Evolutionary conservation across 2,113 vertebrate species (phyloP), one percentile per base, ranked within the genome.

Genomic region (Halcyon senegalensis): DNA sequence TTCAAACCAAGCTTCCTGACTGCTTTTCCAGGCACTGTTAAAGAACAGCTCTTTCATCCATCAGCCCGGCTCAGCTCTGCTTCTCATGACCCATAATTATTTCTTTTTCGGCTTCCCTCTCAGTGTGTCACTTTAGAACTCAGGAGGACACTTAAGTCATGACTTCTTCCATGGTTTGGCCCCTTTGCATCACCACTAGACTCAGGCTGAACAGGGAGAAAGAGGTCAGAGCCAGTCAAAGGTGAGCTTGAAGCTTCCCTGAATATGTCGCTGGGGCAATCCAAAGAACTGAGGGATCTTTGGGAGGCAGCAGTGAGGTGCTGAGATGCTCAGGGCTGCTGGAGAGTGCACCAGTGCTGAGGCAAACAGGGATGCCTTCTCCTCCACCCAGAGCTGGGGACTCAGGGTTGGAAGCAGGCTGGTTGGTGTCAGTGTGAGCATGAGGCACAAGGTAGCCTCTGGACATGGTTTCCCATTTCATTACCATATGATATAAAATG

Each of bases 1-100:
- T 81, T 92, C 60, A 93, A 90, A 90, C 70, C 56, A 33, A 90
- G 43, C 60, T 93, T 90, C 43, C 72, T 93, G 84, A 50, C 68
- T 92, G 35, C 64, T 84, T 89, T 95, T 90, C 60, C 79, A 91
- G 41, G 58, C 60, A 9, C 53, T 68, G 18, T 41, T 96, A 86
- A 46, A 62, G 28, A 80, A 48, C 2, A 67, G 16, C 1, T 0
- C 44, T 80, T 80, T 44, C 39, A 72, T 69, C 67, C 55, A 63
- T 92, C 33, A 70, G 44, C 31, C n/a, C 5, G 1, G 33, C 56
- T 27, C 50, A 78, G 23, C 87, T 87, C 69, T 81, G 66, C 41
- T 90, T 78, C 80, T 84, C 67, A 35, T 68, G 62, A 64, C 58
- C 50, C 60, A 69, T 69, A 63, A n/a, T 18, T 35, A 10, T 5